Conservation (phyloP, 2,888 invertebrate genomes). For the Acanthoscelides obtectus region DNA sequence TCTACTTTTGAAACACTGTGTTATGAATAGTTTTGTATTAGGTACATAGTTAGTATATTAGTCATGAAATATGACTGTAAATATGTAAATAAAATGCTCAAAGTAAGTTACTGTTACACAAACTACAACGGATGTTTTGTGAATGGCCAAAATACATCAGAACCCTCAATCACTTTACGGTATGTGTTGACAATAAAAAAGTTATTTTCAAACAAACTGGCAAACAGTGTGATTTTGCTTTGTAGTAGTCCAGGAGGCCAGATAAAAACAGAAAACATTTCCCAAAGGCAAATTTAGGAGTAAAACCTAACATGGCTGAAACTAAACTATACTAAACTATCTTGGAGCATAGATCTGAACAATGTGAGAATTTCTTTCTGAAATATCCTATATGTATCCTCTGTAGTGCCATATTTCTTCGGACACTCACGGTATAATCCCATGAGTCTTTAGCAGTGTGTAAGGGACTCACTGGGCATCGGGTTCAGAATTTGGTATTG, state of each 20-base stretch:
- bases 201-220: background rate
- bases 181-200: background rate
- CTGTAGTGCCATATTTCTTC: no score
- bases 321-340: no score
- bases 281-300: no score
- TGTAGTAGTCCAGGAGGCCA: background rate
- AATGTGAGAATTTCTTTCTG: no score
- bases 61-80: conserved; percentile 18
- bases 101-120: conserved; percentile 19
- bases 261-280: no score
- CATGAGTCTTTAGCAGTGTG: no score
- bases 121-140: conserved; percentile 13
- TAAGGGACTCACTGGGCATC: no score
- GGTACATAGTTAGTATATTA: background rate
- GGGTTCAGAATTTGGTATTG: no score
- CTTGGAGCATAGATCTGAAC: no score
- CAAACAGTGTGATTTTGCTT: background rate
- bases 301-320: no score
- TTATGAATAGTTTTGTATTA: background rate
- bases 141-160: conserved; percentile 11
- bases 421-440: no score
- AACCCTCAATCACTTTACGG: background rate
- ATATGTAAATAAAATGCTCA: conserved; percentile 34
- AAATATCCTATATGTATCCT: no score
- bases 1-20: background rate